phyloP scores from a whole-genome alignment of 35 echinoderm and acorn worm genomes.

The Apostichopus parvimensis region DNA sequence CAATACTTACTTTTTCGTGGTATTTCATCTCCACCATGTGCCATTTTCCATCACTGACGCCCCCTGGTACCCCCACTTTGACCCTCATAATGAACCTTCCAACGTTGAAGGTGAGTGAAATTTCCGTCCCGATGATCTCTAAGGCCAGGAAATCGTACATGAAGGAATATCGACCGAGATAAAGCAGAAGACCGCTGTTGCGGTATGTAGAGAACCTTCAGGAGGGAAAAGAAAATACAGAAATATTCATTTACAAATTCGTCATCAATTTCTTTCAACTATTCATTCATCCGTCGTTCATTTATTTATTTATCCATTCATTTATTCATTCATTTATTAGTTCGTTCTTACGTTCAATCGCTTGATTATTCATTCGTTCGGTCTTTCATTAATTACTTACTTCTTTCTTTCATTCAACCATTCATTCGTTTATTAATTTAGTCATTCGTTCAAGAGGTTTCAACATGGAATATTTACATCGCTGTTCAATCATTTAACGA shows the following conservation, averaged over 20 bases:
- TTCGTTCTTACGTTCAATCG: too few relatives aligned
- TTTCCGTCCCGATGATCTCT: slow-evolving; percentile 73
- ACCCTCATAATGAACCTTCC: slow-evolving; percentile 91
- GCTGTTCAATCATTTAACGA: too few relatives aligned
- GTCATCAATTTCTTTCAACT: too few relatives aligned
- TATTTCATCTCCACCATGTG: slow-evolving; percentile 74
- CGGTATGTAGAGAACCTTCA: slow-evolving; percentile 71
- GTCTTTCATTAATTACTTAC: too few relatives aligned
- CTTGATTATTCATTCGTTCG: too few relatives aligned
- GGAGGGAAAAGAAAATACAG: neutral
- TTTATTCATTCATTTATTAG: too few relatives aligned
- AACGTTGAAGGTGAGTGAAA: slow-evolving; percentile 83
- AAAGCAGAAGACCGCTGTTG: slow-evolving; percentile 78
- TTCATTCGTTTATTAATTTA: too few relatives aligned
- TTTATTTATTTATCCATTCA: too few relatives aligned
- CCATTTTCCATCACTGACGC: slow-evolving; percentile 81
- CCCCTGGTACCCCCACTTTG: slow-evolving; percentile 79
- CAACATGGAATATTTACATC: too few relatives aligned
- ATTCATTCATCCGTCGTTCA: too few relatives aligned
- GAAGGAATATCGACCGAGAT: slow-evolving; percentile 79
- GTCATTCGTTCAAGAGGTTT: too few relatives aligned
- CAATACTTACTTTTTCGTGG: slow-evolving; percentile 67
- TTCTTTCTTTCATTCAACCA: too few relatives aligned
- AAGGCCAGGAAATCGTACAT: slow-evolving; percentile 87
- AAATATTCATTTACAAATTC: neutral